These are phyloP conservation scores for Tokudaia muenninki DNA, from an alignment of 2,797 vertebrate genomes.

Conservation along the genomic window DNA sequence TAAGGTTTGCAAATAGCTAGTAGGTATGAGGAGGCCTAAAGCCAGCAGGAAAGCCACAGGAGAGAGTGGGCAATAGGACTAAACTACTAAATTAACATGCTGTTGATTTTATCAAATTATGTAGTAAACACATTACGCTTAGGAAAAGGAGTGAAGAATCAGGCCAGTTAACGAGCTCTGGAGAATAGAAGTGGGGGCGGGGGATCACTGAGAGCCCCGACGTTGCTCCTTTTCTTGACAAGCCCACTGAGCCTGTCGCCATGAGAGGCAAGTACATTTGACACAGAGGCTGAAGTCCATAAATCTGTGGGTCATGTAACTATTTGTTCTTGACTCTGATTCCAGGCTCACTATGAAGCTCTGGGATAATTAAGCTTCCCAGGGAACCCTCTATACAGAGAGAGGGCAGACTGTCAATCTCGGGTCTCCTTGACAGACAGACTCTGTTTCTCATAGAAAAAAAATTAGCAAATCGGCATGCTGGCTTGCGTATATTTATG, in stretches of 20 bases:
- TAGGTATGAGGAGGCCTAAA: neutral
- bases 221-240: neutral
- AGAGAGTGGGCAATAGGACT: neutral
- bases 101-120: neutral
- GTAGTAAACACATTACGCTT: neutral
- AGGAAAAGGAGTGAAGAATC: neutral
- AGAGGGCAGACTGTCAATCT: conserved; percentile 75
- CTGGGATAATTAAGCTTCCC: conserved; percentile 73
- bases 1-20: neutral
- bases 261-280: neutral
- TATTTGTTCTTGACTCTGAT: conserved; percentile 67
- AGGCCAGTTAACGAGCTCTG: neutral
- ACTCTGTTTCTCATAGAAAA: conserved; percentile 66
- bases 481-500: conserved; percentile 77
- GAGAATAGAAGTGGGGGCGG: neutral
- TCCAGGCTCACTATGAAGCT: conserved; percentile 47
- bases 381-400: conserved; percentile 51
- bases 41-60: neutral
- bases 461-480: conserved; percentile 71
- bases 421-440: conserved; percentile 63
- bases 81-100: neutral
- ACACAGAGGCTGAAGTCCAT: neutral
- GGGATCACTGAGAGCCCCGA: neutral
- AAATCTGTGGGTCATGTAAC: conserved; percentile 45
- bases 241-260: conserved; percentile 3